phyloP scores from a whole-genome alignment of 92 coral and sea anemone genomes.

The Plumapathes pennacea region DNA sequence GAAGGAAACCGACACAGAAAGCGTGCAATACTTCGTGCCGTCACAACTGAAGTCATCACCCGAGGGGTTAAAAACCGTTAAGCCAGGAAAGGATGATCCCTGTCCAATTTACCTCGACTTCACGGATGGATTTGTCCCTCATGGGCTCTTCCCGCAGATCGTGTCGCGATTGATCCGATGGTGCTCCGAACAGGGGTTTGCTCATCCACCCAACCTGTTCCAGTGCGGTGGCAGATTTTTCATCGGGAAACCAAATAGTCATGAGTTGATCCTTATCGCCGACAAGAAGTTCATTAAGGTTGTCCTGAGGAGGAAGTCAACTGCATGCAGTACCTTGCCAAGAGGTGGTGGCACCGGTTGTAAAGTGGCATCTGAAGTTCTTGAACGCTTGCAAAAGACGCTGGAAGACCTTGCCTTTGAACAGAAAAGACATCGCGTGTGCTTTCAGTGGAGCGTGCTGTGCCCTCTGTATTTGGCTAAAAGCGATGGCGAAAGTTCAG shows the following conservation, averaged over 20 bases:
- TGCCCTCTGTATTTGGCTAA: no score
- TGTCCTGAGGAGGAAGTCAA: conserved; percentile 27
- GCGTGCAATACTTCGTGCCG: conserved; percentile 62
- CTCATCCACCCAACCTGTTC: conserved; percentile 57
- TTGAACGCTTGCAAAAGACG: no score
- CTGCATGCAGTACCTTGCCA: no score
- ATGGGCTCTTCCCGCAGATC: conserved; percentile 60
- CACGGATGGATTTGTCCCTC: conserved; percentile 79
- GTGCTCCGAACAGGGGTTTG: conserved; percentile 51
- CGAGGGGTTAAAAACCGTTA: conserved; percentile 36
- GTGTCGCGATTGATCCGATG: conserved; percentile 62
- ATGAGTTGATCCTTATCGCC: conserved; percentile 52
- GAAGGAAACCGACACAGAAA: not conserved
- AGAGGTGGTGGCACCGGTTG: no score
- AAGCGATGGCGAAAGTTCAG: no score
- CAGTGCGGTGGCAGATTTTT: conserved; percentile 62
- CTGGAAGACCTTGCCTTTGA: no score
- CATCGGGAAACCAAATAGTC: conserved; percentile 31
- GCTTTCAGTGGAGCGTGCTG: no score
- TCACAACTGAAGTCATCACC: conserved; percentile 72
- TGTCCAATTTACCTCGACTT: conserved; percentile 68
- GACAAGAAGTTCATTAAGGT: conserved; percentile 70
- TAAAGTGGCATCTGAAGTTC: no score
- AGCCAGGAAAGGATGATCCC: conserved; percentile 51
- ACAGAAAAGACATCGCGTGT: no score